Evolutionary conservation across 1,140 invertebrate species (phyloP).

Genomic region (Daktulosphaira vitifoliae): DNA sequence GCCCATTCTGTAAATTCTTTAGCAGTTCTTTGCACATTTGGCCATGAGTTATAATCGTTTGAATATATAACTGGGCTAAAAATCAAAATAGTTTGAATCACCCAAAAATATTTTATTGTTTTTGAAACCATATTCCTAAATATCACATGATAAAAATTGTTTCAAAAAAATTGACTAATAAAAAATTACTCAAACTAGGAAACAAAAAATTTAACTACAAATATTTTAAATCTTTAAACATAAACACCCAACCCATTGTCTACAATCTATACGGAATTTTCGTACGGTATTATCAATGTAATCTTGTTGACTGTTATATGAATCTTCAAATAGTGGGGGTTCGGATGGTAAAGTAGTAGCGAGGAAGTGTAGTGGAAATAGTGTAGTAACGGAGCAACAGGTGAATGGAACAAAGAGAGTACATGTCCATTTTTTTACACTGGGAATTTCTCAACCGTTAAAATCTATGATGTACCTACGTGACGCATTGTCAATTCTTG

Average conservation of each 20-base stretch:
- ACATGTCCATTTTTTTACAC: not conserved
- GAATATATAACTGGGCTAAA: not conserved
- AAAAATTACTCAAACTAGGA: constrained; percentile 1
- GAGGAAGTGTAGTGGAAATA: not conserved
- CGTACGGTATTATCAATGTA: constrained; percentile 20
- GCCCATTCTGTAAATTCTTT: constrained; percentile 19
- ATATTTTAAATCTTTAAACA: not conserved
- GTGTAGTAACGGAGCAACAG: constrained; percentile 7
- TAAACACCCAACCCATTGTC: constrained; percentile 26
- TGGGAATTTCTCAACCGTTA: too few relatives aligned
- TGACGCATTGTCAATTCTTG: too few relatives aligned
- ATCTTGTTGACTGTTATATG: not conserved
- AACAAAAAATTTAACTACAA: not conserved
- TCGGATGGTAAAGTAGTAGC: not conserved
- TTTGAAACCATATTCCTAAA: not conserved
- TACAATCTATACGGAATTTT: not conserved
- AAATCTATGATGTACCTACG: too few relatives aligned
- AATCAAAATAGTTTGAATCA: not conserved
- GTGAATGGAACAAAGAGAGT: constrained; percentile 15
- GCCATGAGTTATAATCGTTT: constrained; percentile 3
- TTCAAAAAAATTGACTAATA: not conserved
- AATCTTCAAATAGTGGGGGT: not conserved
- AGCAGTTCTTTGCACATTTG: not conserved
- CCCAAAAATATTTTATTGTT: not conserved
- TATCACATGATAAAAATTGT: constrained; percentile 3